phyloP scores from a whole-genome alignment of 2,113 vertebrate species.

The Coptodon bakossiorum region DNA sequence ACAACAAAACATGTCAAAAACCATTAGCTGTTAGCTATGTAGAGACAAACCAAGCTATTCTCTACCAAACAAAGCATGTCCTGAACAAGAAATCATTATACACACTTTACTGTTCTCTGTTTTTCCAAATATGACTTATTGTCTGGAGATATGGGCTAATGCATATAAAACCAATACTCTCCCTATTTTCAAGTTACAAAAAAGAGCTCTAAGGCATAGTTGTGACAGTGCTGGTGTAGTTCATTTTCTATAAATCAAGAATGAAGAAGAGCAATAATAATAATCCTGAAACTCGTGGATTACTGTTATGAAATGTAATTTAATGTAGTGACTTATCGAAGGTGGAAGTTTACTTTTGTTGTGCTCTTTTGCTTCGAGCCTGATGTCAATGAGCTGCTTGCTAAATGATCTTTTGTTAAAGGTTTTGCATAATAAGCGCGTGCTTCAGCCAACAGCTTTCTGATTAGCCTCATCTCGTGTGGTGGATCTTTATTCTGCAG shows the following conservation, averaged over 20 bases:
- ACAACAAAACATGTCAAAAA: background rate
- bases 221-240: background rate
- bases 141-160: background rate
- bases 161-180: background rate
- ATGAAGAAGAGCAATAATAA: background rate
- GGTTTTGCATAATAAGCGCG: background rate
- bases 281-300: background rate
- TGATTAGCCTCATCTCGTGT: background rate
- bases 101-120: background rate
- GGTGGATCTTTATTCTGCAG: background rate
- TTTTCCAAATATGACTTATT: background rate
- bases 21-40: background rate
- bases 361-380: background rate
- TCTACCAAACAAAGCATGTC: background rate
- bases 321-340: background rate
- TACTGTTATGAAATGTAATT: background rate
- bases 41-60: background rate
- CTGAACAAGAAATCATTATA: background rate
- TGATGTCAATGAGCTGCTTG: background rate
- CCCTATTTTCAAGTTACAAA: background rate
- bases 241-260: background rate
- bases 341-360: background rate
- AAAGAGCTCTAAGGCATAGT: background rate
- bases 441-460: background rate
- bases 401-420: background rate